Evolutionary conservation across 2,113 vertebrate species (phyloP).

Genomic region (Podarcis raffonei): DNA sequence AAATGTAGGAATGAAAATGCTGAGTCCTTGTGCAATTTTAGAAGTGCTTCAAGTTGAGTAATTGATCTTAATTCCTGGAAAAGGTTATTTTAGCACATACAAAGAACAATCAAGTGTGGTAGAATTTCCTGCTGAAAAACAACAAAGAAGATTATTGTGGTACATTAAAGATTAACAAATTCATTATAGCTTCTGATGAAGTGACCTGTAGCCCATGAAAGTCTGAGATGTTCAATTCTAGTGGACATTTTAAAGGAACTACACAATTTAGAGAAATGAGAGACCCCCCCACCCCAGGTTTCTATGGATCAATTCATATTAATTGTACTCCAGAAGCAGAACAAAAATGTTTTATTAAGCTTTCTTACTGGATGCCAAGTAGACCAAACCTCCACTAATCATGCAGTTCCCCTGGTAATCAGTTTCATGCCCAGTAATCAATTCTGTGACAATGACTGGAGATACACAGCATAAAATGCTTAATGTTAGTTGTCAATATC

Average conservation of each 20-base stretch:
- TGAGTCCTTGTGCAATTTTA: not conserved
- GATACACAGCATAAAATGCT: not conserved
- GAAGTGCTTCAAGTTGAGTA: not conserved
- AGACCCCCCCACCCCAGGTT: not conserved
- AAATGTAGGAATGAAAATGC: not conserved
- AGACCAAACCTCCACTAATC: not conserved
- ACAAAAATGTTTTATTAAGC: not conserved
- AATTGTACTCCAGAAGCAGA: not conserved
- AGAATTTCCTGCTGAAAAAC: not conserved
- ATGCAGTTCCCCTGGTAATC: not conserved
- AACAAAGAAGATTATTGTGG: not conserved
- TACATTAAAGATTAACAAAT: no score
- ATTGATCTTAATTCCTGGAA: not conserved
- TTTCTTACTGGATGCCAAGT: not conserved
- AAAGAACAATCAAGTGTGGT: not conserved
- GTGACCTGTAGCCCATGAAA: no score
- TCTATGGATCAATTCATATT: not conserved
- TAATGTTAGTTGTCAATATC: not conserved
- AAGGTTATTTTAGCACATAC: not conserved
- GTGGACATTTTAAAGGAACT: not conserved
- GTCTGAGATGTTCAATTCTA: not conserved
- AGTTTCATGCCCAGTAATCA: not conserved
- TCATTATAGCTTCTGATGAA: no score
- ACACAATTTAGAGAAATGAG: not conserved
- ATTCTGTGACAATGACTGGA: not conserved